These are phyloP conservation scores for Diaperis boleti DNA, from an alignment of 2,888 invertebrate species.

Conservation along the genomic window DNA sequence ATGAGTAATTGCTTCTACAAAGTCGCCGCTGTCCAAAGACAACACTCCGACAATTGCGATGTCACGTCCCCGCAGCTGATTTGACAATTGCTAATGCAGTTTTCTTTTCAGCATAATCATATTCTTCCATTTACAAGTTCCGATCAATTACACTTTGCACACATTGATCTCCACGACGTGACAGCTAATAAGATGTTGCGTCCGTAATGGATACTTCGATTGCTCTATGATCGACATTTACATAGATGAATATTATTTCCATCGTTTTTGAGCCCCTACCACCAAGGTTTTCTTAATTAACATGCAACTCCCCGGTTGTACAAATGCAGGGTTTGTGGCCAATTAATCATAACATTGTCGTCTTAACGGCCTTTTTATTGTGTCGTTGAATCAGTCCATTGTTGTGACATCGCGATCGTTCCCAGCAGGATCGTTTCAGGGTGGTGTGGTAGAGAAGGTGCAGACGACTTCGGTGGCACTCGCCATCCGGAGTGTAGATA, in stretches of 20 bases:
- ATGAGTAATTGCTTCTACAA: neutral
- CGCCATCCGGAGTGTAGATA: slow-evolving; percentile 60
- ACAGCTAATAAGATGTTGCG: slow-evolving; percentile 7
- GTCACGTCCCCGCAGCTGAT: slow-evolving; percentile 5
- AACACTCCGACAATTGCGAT: slow-evolving; percentile 3
- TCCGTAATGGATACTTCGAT: slow-evolving; percentile 16
- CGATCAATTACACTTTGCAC: slow-evolving; percentile 30
- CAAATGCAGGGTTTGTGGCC: slow-evolving; percentile 25
- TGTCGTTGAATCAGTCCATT: slow-evolving; percentile 26
- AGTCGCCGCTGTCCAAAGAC: neutral
- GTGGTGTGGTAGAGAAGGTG: slow-evolving; percentile 58
- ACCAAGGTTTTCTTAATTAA: too few species aligned
- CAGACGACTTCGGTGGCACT: slow-evolving; percentile 64
- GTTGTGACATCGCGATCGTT: slow-evolving; percentile 33
- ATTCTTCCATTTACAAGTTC: slow-evolving; percentile 9
- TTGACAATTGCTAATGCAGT: slow-evolving; percentile 24
- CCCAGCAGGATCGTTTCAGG: slow-evolving; percentile 51
- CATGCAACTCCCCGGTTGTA: slow-evolving; percentile 11
- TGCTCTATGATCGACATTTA: slow-evolving; percentile 21
- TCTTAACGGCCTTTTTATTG: slow-evolving; percentile 34
- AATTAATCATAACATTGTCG: slow-evolving; percentile 36
- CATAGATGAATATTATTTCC: neutral
- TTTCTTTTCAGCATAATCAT: slow-evolving; percentile 10
- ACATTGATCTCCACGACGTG: slow-evolving; percentile 20
- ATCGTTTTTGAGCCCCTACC: too few species aligned